Percentiles rank a stretch among this genome's conserved stretches.
Evolutionary conservation across 2,888 invertebrate species (phyloP).

Genomic region (Reticulitermes lucifugus): DNA sequence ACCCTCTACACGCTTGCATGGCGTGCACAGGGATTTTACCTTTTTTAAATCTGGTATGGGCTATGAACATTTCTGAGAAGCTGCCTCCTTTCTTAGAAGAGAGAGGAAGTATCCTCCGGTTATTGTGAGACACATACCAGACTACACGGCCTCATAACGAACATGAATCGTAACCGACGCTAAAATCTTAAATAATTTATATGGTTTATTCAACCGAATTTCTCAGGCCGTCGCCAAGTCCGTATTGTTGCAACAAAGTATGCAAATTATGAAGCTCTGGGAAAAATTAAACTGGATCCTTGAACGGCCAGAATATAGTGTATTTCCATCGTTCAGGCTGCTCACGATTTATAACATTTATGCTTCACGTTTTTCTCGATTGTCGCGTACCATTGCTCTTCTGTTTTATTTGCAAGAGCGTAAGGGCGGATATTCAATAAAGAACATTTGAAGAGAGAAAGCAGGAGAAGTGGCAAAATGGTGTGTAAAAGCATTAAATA

Average conservation of each 20-base stretch:
- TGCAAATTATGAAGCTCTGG: background rate
- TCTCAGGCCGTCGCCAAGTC: no score
- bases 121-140: no score
- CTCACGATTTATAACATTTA: background rate
- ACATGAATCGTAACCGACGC: no score
- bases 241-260: background rate
- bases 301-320: background rate
- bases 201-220: no score
- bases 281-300: background rate
- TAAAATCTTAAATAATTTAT: no score
- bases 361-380: conserved; percentile 11
- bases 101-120: no score
- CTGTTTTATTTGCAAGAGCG: conserved; percentile 26
- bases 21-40: no score
- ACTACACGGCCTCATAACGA: no score
- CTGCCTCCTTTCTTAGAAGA: no score
- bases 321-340: background rate
- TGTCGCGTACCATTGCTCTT: background rate
- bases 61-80: no score
- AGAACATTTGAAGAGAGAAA: conserved; percentile 42
- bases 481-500: conserved; percentile 1
- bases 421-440: conserved; percentile 47
- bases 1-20: no score
- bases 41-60: no score
- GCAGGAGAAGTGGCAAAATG: background rate